Evolutionary conservation across 1,140 invertebrate species (phyloP), one percentile per base, ranked within the genome.

Genomic region (Lepidostoma basale): DNA sequence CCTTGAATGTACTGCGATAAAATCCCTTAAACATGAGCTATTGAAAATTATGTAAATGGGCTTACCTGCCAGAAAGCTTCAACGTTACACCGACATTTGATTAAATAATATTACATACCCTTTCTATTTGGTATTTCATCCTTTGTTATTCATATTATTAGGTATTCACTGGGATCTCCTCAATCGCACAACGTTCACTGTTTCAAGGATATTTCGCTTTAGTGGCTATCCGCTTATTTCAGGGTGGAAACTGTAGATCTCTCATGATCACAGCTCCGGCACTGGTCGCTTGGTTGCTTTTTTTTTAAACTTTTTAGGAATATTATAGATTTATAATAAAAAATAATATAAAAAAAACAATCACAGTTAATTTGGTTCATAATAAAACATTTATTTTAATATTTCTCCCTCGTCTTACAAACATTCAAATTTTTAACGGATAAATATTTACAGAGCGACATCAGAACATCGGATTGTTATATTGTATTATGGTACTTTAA

Each of bases 311-410:
- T 16, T 6, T 40, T 16, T 40, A 14, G 18, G 18, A 6, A 5
- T 40, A 14, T 40, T 18, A 14, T n/a, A 14, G 3, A 45, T 25
- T 62, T n/a, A 5, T n/a, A 40, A 33, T 30, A 64, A 64, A 49
- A 59, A 68, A 60, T 36, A 16, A 47, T 23, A 59, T 36, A 40
- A 63, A 63, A 69, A 58, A 64, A 72, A 72, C 40, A 72, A 72
- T 42, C 49, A 39, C 20, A 14, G 28, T 45, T 68, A 62, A 14
- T 69, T 72, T 67, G 65, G 67, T 72, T 72, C 67, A 72, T 72
- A 69, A 72, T 72, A 72, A 72, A 72, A 72, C 70, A 72, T 72
- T 72, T 72, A 72, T 72, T 72, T 72, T 66, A 42, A 69, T 69
- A 67, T 69, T 63, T 68, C 58, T 69, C 44, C 65, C 64, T 67